Conservation (phyloP, 2,797 vertebrate genomes). For the Pogoniulus pusillus region DNA sequence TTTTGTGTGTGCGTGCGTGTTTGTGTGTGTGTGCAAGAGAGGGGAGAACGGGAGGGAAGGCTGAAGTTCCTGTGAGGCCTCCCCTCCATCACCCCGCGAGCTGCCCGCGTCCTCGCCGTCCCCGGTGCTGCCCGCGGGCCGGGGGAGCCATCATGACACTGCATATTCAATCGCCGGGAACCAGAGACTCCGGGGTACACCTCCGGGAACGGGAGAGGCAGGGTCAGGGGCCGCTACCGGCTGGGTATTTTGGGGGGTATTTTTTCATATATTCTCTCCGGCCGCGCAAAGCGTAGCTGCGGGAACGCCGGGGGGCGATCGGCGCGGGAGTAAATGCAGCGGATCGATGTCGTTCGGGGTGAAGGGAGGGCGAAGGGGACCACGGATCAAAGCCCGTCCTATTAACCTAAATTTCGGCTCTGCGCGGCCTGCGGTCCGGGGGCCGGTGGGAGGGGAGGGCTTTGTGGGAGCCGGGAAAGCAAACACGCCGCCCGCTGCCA, state of each 20-base stretch:
- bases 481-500: background rate
- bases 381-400: constrained; percentile 53
- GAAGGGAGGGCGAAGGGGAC: constrained; percentile 56
- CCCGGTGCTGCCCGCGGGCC: constrained; percentile 18
- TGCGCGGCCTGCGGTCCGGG: constrained; percentile 1
- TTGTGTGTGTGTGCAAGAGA: constrained; percentile 14
- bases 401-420: constrained; percentile 60
- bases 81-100: background rate
- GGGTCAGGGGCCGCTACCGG: background rate
- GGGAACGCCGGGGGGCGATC: background rate
- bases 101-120: background rate
- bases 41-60: background rate
- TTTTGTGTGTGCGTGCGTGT: constrained; percentile 43
- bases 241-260: background rate
- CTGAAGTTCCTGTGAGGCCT: background rate
- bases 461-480: constrained; percentile 12
- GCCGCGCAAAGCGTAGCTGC: background rate
- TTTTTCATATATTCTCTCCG: background rate
- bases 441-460: background rate
- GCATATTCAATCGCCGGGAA: constrained; percentile 31
- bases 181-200: constrained; percentile 12
- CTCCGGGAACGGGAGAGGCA: background rate
- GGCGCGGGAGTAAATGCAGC: constrained; percentile 28
- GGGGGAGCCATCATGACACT: constrained; percentile 61
- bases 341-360: constrained; percentile 50